These are phyloP conservation scores for Lanistes nyassanus DNA, from an alignment of 1,140 invertebrate species.

Conservation along the genomic window DNA sequence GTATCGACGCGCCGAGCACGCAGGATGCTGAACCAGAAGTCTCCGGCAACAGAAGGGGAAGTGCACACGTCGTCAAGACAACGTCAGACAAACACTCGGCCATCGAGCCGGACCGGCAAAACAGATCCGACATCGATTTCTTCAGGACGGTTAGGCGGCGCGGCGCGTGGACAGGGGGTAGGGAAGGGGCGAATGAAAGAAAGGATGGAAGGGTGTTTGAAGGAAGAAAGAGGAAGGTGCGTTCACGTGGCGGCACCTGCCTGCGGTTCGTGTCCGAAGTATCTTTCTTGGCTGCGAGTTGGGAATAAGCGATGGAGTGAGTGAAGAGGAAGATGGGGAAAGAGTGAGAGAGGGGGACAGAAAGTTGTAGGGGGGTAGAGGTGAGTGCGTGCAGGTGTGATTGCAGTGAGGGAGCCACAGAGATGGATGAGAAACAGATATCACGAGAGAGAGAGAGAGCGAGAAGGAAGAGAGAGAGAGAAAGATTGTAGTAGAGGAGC, in stretches of 20 bases:
- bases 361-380: neutral
- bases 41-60: too few relatives aligned
- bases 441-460: too few relatives aligned
- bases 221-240: neutral
- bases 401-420: conserved; percentile 9
- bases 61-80: too few relatives aligned
- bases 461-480: conserved; percentile 17
- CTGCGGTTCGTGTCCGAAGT: neutral
- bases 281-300: neutral
- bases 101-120: too few relatives aligned
- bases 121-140: too few relatives aligned
- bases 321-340: neutral
- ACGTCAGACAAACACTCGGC: too few relatives aligned
- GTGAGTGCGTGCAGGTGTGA: too few relatives aligned
- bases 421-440: neutral
- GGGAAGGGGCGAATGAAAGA: neutral
- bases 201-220: neutral
- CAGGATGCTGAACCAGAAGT: too few relatives aligned
- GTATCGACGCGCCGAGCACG: too few relatives aligned
- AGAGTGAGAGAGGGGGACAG: conserved; percentile 9
- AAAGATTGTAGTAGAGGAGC: neutral
- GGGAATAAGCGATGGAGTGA: too few relatives aligned
- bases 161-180: too few relatives aligned
- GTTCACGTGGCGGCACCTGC: neutral
- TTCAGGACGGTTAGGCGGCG: neutral